These are phyloP conservation scores for Chaitophorus viminalis DNA, from an alignment of 2,888 invertebrate species.

Conservation along the genomic window DNA sequence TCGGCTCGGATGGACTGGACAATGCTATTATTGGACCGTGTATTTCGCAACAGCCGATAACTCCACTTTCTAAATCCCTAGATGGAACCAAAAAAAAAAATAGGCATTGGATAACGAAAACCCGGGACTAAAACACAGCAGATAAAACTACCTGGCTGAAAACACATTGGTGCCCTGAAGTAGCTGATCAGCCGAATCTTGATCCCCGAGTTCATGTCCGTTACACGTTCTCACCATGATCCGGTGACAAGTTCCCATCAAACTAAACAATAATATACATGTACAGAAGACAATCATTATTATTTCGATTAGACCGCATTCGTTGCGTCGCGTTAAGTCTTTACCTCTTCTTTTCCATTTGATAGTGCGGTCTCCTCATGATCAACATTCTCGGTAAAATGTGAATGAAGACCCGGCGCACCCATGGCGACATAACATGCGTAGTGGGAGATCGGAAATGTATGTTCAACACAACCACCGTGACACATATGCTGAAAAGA, in stretches of 20 bases:
- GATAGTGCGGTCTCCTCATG: slow-evolving; percentile 82
- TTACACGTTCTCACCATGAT: slow-evolving; percentile 83
- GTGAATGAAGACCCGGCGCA: slow-evolving; percentile 94
- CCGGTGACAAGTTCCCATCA: slow-evolving; percentile 69
- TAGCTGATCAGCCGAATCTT: slow-evolving; percentile 68
- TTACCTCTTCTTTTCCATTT: slow-evolving; percentile 68
- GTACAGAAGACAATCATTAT: no score
- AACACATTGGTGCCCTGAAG: slow-evolving; percentile 67
- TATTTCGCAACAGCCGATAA: slow-evolving; percentile 62
- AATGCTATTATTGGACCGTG: slow-evolving; percentile 61
- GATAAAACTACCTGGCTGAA: slow-evolving; percentile 65
- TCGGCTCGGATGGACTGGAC: slow-evolving; percentile 2
- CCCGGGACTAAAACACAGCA: background rate
- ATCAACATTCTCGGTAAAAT: slow-evolving; percentile 92
- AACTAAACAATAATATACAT: slow-evolving; percentile 64
- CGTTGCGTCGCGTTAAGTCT: background rate
- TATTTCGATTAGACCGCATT: background rate
- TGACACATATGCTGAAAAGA: slow-evolving; percentile 84
- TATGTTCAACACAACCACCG: slow-evolving; percentile 95
- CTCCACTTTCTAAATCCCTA: slow-evolving; percentile 61
- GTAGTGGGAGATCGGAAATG: slow-evolving; percentile 98
- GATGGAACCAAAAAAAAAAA: background rate
- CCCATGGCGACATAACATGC: slow-evolving; percentile 97
- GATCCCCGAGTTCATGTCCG: slow-evolving; percentile 78
- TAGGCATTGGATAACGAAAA: background rate